Percentiles rank a stretch among this genome's conserved stretches.
Conservation (phyloP, 1,140 invertebrate genomes). For the Meloidogyne floridensis region DNA sequence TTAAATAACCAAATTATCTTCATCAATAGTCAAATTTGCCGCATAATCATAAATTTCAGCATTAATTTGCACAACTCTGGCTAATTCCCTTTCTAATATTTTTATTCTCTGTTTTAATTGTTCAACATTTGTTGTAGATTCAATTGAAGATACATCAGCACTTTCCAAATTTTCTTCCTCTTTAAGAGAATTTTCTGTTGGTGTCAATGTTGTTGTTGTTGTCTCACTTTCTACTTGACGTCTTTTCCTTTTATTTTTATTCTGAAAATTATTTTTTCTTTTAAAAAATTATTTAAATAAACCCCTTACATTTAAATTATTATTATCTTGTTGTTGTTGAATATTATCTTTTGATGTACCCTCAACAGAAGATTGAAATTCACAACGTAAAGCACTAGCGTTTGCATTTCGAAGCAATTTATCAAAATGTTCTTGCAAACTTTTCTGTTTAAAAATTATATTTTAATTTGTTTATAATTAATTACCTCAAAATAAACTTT, state of each 20-base stretch:
- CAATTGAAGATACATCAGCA: not conserved
- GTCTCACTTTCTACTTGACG: not conserved
- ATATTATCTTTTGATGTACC: not conserved
- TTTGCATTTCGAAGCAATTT: not conserved
- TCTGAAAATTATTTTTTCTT: not conserved
- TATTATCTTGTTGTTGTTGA: not conserved
- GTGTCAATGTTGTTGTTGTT: not conserved
- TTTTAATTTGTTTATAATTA: not conserved
- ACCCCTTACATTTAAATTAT: not conserved
- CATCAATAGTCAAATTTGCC: conserved; percentile 14
- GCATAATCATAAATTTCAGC: conserved; percentile 22
- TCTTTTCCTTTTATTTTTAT: not conserved
- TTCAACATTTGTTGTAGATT: not conserved
- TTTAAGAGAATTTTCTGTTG: not conserved
- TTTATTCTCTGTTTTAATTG: not conserved
- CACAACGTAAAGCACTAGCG: not conserved
- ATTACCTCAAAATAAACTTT: not conserved
- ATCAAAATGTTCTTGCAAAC: not conserved
- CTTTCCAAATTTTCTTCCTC: not conserved
- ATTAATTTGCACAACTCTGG: conserved; percentile 23
- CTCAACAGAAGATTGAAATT: not conserved
- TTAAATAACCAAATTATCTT: not conserved
- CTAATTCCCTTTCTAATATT: not conserved
- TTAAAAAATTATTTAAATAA: not conserved
- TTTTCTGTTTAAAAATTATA: not conserved